Conservation (phyloP, 2,797 vertebrate species). For the Syncerus caffer region DNA sequence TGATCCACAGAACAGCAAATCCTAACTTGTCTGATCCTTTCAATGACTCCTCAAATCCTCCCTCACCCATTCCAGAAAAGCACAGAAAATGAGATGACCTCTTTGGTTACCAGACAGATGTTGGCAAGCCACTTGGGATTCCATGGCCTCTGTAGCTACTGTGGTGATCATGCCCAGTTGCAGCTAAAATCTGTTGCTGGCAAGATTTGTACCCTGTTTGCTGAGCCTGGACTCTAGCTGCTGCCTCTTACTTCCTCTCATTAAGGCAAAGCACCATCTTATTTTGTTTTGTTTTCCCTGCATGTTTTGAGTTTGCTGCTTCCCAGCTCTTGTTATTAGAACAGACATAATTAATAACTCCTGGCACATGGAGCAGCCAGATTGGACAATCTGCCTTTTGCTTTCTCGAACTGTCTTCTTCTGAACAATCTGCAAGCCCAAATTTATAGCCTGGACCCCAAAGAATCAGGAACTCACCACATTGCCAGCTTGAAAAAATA, state of each 20-base stretch:
- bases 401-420: slow-evolving; percentile 77
- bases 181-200: slow-evolving; percentile 46
- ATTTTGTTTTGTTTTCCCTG: slow-evolving; percentile 80
- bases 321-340: slow-evolving; percentile 79
- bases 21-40: not conserved
- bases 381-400: slow-evolving; percentile 81
- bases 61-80: not conserved
- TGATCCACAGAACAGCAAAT: not conserved
- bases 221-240: not conserved
- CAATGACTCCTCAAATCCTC: not conserved
- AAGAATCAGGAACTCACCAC: slow-evolving; percentile 68
- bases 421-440: slow-evolving; percentile 73
- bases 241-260: slow-evolving; percentile 54
- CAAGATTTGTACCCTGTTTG: slow-evolving; percentile 4
- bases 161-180: not conserved
- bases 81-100: not conserved
- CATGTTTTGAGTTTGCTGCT: slow-evolving; percentile 83
- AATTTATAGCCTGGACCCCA: slow-evolving; percentile 79
- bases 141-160: not conserved
- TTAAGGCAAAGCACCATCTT: slow-evolving; percentile 69
- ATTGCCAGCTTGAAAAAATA: slow-evolving; percentile 67
- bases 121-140: not conserved
- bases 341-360: slow-evolving; percentile 83
- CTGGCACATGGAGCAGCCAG: slow-evolving; percentile 76
- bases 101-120: not conserved